Conservation (phyloP, 2,113 vertebrate genomes). For the Sarotherodon lohbergeri region DNA sequence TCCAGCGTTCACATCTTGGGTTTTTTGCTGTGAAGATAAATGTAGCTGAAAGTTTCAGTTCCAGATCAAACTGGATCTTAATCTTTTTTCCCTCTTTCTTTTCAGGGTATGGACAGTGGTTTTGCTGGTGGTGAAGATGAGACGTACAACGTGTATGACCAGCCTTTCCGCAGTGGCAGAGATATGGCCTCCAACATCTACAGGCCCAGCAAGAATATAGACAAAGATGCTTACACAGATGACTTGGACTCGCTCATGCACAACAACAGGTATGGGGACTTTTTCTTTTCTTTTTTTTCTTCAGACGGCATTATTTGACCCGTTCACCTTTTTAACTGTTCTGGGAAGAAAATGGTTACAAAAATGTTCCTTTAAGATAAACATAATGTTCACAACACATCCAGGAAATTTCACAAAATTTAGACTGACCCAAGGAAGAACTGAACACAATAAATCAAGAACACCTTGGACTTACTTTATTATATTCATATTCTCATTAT, state of each 20-base stretch:
- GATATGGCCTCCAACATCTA: constrained; percentile 96
- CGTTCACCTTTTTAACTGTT: not conserved
- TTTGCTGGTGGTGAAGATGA: constrained; percentile 96
- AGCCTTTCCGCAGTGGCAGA: constrained; percentile 87
- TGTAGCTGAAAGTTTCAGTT: not conserved
- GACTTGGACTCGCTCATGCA: constrained; percentile 90
- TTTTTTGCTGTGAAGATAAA: not conserved
- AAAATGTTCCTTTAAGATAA: not conserved
- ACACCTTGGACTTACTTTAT: not conserved
- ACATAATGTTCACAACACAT: not conserved
- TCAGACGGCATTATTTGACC: accelerated
- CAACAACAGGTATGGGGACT: constrained; percentile 78
- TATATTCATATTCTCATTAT: not conserved
- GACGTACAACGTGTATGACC: constrained; percentile 92
- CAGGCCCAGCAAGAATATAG: constrained; percentile 88
- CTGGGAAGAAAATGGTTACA: accelerated
- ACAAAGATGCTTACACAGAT: constrained; percentile 89
- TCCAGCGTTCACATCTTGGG: not conserved
- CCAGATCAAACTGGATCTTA: not conserved
- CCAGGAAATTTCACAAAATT: not conserved
- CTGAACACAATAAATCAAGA: not conserved
- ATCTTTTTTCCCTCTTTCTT: not conserved
- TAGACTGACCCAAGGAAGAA: not conserved
- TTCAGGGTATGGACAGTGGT: constrained; percentile 95
- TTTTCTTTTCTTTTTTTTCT: accelerated